Base-by-base conservation (phyloP, 2,113 vertebrate genomes). In the Triplophysa rosa region DNA sequence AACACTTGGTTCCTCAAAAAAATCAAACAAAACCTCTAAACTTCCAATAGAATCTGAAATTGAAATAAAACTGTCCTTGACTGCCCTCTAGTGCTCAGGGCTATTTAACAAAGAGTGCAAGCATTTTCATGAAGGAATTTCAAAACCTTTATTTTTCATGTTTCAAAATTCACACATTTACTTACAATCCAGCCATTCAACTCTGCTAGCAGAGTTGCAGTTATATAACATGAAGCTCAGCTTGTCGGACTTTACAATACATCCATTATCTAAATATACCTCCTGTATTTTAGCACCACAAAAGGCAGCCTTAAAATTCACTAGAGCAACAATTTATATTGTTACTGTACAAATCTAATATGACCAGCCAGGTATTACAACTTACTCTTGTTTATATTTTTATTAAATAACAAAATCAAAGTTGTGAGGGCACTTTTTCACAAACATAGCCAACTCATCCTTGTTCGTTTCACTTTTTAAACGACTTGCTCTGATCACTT, bases 201-300 rank as follows among this genome's bases (percentile, higher is more conserved):
- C 70, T 73, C 70, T 73, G 70, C 70, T 45, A 73, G 70, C 88
- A 86, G 86, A 88, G 87, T 88, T 86, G 67, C 49, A 3, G 13
- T 81, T 84, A 79, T 56, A 70, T 88, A 12, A 11, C 67, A 86
- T 59, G 77, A 86, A 89, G 83, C 89, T 90, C 90, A 90, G 90
- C 92, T 91, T 88, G 90, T 81, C 90, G 89, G 89, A 87, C 86
- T 45, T 73, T 65, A 64, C 82, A 67, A 62, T 69, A 45, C 33
- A 80, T 83, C 59, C 83, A 80, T 76, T 59, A 71, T 80, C 49
- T 62, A 26, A 85, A 42, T 67, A 14, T 67, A 67, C 64, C 68
- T 24, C 45, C 65, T 40, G 19, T 77, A 75, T 80, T 49, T 56
- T 67, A 89, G 84, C 29, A 67, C 69, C 70, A 42, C 29, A 26